Evolutionary conservation across 2,797 vertebrate genomes (phyloP).

Genomic region (Phataginus tetradactyla): DNA sequence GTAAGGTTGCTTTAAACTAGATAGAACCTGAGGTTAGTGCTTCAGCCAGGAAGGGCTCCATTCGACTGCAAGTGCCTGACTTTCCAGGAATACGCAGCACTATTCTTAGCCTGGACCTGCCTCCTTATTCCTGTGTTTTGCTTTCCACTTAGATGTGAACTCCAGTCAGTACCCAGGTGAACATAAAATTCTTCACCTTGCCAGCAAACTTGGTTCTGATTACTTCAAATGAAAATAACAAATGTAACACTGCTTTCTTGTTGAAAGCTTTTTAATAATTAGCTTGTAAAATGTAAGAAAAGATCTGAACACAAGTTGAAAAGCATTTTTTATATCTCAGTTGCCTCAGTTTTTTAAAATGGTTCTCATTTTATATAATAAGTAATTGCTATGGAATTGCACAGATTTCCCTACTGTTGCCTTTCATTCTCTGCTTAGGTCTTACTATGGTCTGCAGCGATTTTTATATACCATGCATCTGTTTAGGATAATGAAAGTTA

Average conservation of each 20-base stretch:
- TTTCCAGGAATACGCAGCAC: neutral
- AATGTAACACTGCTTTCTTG: neutral
- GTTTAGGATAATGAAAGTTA: constrained; percentile 4
- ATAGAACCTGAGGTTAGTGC: neutral
- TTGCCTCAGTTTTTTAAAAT: neutral
- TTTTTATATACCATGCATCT: constrained; percentile 14
- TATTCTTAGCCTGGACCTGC: neutral
- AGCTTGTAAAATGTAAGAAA: neutral
- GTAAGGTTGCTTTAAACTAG: constrained; percentile 33
- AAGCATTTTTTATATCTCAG: neutral
- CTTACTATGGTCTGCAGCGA: neutral
- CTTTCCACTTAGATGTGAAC: neutral
- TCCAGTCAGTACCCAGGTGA: neutral
- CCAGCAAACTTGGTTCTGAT: constrained; percentile 15
- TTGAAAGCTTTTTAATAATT: neutral
- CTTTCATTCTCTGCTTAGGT: neutral
- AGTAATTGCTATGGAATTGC: neutral
- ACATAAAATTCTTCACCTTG: neutral
- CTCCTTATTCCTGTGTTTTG: neutral
- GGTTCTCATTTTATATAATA: neutral
- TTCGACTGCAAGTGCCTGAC: neutral
- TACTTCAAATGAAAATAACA: constrained; percentile 8
- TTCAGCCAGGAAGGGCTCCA: neutral
- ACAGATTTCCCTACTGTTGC: neutral
- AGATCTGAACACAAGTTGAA: neutral